Evolutionary conservation across 2,113 vertebrate genomes (phyloP).

Genomic region (Xyliphius kryptos): DNA sequence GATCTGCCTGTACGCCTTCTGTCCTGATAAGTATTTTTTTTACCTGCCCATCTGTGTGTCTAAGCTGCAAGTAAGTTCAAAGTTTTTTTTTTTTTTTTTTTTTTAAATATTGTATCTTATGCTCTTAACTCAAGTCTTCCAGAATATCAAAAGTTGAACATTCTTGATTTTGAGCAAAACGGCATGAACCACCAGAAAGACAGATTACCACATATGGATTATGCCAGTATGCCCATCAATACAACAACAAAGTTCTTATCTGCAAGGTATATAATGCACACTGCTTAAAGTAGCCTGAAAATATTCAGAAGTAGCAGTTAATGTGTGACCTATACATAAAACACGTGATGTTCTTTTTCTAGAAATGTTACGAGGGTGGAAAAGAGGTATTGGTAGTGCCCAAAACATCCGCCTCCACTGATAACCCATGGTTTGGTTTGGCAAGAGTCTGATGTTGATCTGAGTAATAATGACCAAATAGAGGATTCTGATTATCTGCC

Average conservation of each 20-base stretch:
- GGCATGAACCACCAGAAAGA: slow-evolving; percentile 77
- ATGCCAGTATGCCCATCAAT: slow-evolving; percentile 72
- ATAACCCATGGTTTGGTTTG: slow-evolving; percentile 71
- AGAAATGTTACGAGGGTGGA: slow-evolving; percentile 73
- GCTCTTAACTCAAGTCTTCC: too few species aligned
- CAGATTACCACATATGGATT: slow-evolving; percentile 63
- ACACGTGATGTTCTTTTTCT: background rate
- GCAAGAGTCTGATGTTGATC: too few species aligned
- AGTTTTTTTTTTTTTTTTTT: too few species aligned
- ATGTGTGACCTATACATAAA: background rate
- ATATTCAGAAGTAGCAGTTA: too few species aligned
- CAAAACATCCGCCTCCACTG: slow-evolving; percentile 68
- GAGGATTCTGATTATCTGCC: too few species aligned
- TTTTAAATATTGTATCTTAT: too few species aligned
- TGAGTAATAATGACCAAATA: too few species aligned
- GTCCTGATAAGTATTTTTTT: slow-evolving; percentile 79
- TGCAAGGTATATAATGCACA: slow-evolving; percentile 60
- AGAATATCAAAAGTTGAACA: too few species aligned
- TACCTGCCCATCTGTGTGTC: slow-evolving; percentile 71
- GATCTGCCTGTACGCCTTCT: slow-evolving; percentile 64
- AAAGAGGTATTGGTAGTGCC: slow-evolving; percentile 69
- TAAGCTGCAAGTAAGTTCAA: slow-evolving; percentile 67
- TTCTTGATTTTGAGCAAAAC: slow-evolving; percentile 51
- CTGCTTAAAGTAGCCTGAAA: background rate
- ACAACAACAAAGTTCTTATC: slow-evolving; percentile 75